Conservation (phyloP, 1,140 invertebrate genomes). For the Zaprionus capensis region DNA sequence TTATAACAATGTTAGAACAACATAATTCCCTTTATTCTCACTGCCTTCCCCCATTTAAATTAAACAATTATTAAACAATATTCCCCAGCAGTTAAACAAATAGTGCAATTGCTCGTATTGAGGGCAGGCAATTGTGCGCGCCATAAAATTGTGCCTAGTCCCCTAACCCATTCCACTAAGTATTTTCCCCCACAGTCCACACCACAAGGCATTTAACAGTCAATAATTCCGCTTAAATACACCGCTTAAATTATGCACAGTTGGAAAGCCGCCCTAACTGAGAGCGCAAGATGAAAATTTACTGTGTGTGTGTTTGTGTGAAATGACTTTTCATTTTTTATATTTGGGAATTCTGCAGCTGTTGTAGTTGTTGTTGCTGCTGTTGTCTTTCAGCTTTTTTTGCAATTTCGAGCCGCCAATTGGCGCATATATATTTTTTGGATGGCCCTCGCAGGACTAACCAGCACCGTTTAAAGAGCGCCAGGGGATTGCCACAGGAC, state of each 20-base stretch:
- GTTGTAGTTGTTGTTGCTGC: constrained; percentile 21
- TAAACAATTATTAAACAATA: not conserved
- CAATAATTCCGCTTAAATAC: constrained; percentile 78
- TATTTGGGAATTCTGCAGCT: constrained; percentile 33
- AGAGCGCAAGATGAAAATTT: constrained; percentile 59
- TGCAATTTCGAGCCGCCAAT: constrained; percentile 49
- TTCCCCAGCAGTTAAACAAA: not conserved
- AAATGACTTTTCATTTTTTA: constrained; percentile 70
- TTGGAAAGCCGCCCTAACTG: constrained; percentile 38
- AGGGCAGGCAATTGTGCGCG: not conserved
- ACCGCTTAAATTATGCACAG: constrained; percentile 69
- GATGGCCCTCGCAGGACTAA: constrained; percentile 37
- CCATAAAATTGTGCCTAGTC: not conserved
- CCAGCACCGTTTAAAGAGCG: constrained; percentile 67
- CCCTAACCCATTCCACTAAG: not conserved
- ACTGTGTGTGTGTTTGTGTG: constrained; percentile 40
- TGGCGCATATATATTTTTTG: constrained; percentile 36
- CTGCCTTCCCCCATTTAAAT: not conserved
- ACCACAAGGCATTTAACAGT: constrained; percentile 51
- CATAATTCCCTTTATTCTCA: too few relatives aligned
- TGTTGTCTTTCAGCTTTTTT: constrained; percentile 42
- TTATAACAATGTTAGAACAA: too few relatives aligned
- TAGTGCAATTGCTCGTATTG: not conserved
- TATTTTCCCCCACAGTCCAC: not conserved
- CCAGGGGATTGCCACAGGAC: constrained; percentile 61